phyloP scores from a whole-genome alignment of 2,888 invertebrate genomes.

The Leucoma salicis region DNA sequence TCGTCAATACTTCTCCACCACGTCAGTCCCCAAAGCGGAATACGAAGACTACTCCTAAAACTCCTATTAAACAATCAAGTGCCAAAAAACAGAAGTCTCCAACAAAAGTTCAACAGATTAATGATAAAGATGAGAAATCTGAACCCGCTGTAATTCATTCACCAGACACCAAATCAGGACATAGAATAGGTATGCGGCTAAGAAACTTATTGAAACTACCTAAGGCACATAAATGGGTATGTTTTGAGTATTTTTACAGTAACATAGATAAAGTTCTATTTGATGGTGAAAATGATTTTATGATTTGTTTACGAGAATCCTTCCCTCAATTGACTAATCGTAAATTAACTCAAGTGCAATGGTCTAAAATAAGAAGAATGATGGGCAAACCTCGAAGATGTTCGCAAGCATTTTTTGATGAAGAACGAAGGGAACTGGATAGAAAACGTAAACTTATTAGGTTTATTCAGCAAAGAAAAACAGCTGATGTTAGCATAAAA shows the following conservation, averaged over 20 bases:
- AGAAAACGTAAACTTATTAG: conserved; percentile 95
- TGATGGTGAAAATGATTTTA: conserved; percentile 97
- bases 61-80: conserved; percentile 66
- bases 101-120: conserved; percentile 74
- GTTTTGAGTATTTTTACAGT: conserved; percentile 99
- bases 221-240: conserved; percentile 99
- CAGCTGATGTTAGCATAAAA: conserved; percentile 89
- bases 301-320: conserved; percentile 94
- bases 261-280: conserved; percentile 98
- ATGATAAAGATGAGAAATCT: conserved; percentile 70
- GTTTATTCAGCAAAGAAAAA: conserved; percentile 95
- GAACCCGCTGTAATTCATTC: conserved; percentile 69
- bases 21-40: conserved; percentile 87
- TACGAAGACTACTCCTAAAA: conserved; percentile 80
- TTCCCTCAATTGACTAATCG: conserved; percentile 95
- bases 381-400: conserved; percentile 99
- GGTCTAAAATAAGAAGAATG: conserved; percentile 96
- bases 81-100: conserved; percentile 79
- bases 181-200: conserved; percentile 93
- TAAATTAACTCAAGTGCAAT: conserved; percentile 93
- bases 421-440: conserved; percentile 95
- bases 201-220: conserved; percentile 97
- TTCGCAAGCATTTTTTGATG: conserved; percentile 96
- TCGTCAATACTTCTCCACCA: conserved; percentile 89
- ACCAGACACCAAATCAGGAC: conserved; percentile 92